Evolutionary conservation across 2,888 invertebrate species (phyloP).

Genomic region (Timandra comae): DNA sequence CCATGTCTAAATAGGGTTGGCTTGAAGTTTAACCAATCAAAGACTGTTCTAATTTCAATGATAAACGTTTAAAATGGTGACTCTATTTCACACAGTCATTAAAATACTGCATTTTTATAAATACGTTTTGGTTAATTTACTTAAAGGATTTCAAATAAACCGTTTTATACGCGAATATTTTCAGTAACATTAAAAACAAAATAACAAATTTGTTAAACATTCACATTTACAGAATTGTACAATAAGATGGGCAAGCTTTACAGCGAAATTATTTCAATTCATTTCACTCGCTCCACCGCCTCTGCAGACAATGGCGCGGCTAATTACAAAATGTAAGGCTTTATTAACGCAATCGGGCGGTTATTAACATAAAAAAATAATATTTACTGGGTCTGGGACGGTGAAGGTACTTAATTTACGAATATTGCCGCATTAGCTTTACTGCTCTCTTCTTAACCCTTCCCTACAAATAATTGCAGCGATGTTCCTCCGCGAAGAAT

Average conservation of each 20-base stretch:
- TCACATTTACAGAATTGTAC: conserved; percentile 24
- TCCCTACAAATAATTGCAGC: conserved; percentile 71
- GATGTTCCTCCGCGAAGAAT: conserved; percentile 63
- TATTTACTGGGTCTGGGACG: conserved; percentile 63
- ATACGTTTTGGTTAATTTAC: no score
- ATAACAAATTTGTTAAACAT: conserved; percentile 9
- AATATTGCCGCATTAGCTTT: conserved; percentile 70
- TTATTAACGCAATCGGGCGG: conserved; percentile 73
- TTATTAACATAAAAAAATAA: conserved; percentile 77
- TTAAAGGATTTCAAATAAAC: no score
- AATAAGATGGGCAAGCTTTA: conserved; percentile 36
- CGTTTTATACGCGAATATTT: no score
- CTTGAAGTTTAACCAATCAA: no score
- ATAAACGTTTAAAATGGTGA: no score
- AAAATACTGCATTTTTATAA: no score
- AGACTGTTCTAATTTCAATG: no score
- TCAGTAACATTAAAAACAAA: no score
- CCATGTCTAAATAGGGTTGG: no score
- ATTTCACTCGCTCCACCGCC: conserved; percentile 49
- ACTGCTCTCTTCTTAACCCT: conserved; percentile 60
- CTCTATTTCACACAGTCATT: no score
- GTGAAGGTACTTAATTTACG: conserved; percentile 68
- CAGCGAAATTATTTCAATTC: conserved; percentile 51
- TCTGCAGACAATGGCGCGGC: conserved; percentile 57
- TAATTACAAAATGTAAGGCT: conserved; percentile 74